Evolutionary conservation across 2,797 vertebrate species (phyloP), one percentile per base, ranked within the genome.

Genomic region (Enteromius viviparus): DNA sequence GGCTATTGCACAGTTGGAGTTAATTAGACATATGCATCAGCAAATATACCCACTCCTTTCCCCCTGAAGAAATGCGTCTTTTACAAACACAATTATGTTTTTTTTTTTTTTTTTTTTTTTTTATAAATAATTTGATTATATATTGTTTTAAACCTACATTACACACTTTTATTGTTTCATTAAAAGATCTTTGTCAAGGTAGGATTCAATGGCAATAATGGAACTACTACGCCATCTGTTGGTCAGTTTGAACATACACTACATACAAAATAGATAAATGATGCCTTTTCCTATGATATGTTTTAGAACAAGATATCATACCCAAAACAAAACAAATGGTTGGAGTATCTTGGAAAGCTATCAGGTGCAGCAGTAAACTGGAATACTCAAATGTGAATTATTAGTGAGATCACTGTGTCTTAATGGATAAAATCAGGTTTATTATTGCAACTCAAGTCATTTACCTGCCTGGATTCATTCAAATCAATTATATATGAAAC

Each of bases 181-280:
- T 2, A 26, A 26, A 14, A 12, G 26, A 9, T 19, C 19, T 45
- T 14, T 60, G 34, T 42, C 4, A 23, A 49, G 3, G 17, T 45
- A 34, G 14, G 9, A 42, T 69, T 70, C 11, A 40, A 45, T 7
- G 45, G 19, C 29, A 29, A 60, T 14, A 26, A 21, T 21, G 47
- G 26, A 72, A 34, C 79, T 71, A 62, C 40, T 60, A 49, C 26
- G 19, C 79, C 68, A 62, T 72, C 79, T 81, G 21, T 11, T 81
- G 79, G 7, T 62, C 19, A 49, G 19, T n/a, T 60, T 2, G 60
- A 72, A n/a, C 1, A 80, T 32, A 66, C 17, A 42, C 8, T 42
- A 8, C 21, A 11, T 11, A 11, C n/a, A 58, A 58, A 58, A 58
- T 55, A 21, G 21, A n/a, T n/a, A 55, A 10, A 55, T n/a, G 3